Evolutionary conservation across 2,797 vertebrate species (phyloP), one percentile per base, ranked within the genome.

Genomic region (Denticeps clupeoides): DNA sequence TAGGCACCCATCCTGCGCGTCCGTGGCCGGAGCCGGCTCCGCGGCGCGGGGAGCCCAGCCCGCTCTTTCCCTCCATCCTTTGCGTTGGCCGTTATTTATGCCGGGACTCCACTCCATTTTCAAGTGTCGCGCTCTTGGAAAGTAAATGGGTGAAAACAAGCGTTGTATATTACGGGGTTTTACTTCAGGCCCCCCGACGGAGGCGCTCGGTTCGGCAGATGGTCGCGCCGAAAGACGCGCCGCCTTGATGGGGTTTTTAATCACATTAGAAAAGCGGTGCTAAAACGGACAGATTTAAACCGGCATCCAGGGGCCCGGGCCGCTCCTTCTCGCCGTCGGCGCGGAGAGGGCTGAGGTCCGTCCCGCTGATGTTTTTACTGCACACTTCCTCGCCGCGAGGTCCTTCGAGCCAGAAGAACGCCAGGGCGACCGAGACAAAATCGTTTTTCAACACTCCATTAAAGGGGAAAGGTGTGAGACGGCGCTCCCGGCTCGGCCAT

Each of bases 1-100:
- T 80, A 80, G 84, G 83, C 82, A 85, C 86, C 84, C 79, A 82
- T 85, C 82, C 75, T 80, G 68, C 76, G 75, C 71, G 63, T 85
- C 83, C 81, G 77, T 69, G 75, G 81, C 72, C 47, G 68, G 64
- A 32, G 73, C 73, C 77, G 69, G 67, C 68, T 72, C 78, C 70
- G 70, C 66, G 63, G n/a, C n/a, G n/a, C n/a, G n/a, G n/a, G n/a
- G n/a, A n/a, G n/a, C n/a, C 58, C 59, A 51, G 52, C 53, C 45
- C 41, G 57, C 22, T 48, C 52, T 61, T 25, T 56, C 50, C 57
- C 38, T 53, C 49, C 56, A 8, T 56, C 51, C 47, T 47, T 51
- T 57, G 29, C 28, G 53, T 3, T 35, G 47, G 45, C 42, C 35
- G 64, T 65, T 66, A 54, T 62, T 60, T 64, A 51, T 27, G 51